These are phyloP conservation scores for Cephalotes varians DNA, from an alignment of 2,888 invertebrate species.

Conservation along the genomic window DNA sequence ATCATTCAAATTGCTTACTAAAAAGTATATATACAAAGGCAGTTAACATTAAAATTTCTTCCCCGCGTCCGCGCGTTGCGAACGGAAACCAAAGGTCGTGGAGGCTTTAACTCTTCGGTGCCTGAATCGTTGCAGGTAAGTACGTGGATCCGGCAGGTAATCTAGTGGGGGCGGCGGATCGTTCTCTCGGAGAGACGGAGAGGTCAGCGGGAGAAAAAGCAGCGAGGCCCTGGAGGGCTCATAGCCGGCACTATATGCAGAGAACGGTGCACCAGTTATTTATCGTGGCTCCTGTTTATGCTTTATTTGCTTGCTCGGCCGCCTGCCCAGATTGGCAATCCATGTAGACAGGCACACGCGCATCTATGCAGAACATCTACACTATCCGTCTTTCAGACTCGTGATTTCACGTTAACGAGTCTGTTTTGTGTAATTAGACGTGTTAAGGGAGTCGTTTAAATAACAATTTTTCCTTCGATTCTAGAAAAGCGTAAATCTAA, in stretches of 20 bases:
- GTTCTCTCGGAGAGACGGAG: constrained; percentile 50
- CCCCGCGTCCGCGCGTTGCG: neutral
- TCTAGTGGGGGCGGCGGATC: constrained; percentile 55
- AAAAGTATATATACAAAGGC: constrained; percentile 1
- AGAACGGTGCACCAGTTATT: constrained; percentile 78
- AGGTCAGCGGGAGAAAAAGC: constrained; percentile 28
- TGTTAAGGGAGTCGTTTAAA: constrained; percentile 43
- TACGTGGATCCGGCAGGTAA: constrained; percentile 61
- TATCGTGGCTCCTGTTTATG: constrained; percentile 81
- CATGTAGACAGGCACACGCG: constrained; percentile 57
- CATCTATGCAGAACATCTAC: constrained; percentile 42
- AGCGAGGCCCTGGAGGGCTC: constrained; percentile 67
- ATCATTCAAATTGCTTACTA: constrained; percentile 1
- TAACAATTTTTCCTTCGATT: neutral
- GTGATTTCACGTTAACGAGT: constrained; percentile 51
- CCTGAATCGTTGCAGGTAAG: constrained; percentile 39
- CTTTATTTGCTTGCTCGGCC: constrained; percentile 75
- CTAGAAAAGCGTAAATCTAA: constrained; percentile 4
- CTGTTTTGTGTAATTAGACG: constrained; percentile 71
- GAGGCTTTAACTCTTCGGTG: constrained; percentile 15
- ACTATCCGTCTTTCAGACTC: constrained; percentile 57
- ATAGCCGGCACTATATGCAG: constrained; percentile 59
- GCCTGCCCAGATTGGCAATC: constrained; percentile 60
- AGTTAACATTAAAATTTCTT: constrained; percentile 16
- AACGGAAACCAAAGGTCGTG: constrained; percentile 44